Conservation (phyloP, 2,888 invertebrate species). For the Eupithecia centaureata region DNA sequence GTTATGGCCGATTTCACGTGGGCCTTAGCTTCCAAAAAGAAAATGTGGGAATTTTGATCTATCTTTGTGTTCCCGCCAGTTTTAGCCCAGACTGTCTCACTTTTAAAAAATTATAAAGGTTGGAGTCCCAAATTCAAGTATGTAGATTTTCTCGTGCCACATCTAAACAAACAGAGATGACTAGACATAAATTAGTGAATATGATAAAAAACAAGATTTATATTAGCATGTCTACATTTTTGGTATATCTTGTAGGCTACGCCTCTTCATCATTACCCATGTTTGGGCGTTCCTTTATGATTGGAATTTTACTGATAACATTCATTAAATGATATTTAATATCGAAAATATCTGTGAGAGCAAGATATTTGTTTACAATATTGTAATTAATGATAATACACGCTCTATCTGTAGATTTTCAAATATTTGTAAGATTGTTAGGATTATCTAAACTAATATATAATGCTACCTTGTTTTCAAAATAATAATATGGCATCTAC, state of each 20-base stretch:
- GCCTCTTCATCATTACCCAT: constrained; percentile 65
- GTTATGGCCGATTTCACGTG: neutral
- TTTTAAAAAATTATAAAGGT: neutral
- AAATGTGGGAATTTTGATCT: neutral
- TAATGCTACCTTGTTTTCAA: neutral
- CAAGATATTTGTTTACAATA: neutral
- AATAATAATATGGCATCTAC: neutral
- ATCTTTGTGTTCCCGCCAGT: neutral
- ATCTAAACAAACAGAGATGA: constrained; percentile 69
- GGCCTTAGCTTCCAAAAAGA: neutral
- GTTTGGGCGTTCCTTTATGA: constrained; percentile 54
- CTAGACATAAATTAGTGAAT: constrained; percentile 57
- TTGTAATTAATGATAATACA: neutral
- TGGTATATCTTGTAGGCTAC: constrained; percentile 62
- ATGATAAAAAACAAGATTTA: neutral
- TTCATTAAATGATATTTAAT: constrained; percentile 46
- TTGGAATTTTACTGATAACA: constrained; percentile 53
- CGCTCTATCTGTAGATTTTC: neutral
- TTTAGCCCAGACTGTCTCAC: neutral
- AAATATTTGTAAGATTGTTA: neutral
- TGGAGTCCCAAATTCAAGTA: neutral
- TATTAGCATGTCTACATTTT: constrained; percentile 69
- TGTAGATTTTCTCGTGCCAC: neutral
- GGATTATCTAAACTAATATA: neutral
- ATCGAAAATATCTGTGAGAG: constrained; percentile 9